Evolutionary conservation across 2,797 vertebrate species (phyloP).

Genomic region (Chlorospingus flavigularis): DNA sequence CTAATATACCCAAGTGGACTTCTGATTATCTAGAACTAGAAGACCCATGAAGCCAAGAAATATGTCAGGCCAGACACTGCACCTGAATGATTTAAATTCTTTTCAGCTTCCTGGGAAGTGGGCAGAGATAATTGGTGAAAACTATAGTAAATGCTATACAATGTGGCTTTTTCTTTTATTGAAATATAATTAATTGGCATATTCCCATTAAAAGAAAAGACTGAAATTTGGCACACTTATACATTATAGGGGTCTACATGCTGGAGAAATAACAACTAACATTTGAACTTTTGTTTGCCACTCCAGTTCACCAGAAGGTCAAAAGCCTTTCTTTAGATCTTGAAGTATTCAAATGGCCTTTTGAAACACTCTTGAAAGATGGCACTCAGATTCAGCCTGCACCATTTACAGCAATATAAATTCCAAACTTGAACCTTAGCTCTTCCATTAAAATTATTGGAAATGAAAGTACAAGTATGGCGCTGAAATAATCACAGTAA

Average conservation of each 20-base stretch:
- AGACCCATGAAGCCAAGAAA: neutral
- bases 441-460: conserved; percentile 3
- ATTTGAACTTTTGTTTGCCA: neutral
- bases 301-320: conserved; percentile 13
- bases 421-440: neutral
- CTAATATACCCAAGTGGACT: neutral
- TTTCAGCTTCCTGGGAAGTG: neutral
- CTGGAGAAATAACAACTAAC: neutral
- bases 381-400: neutral
- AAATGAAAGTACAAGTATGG: neutral
- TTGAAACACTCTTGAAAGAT: neutral
- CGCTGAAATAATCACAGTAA: neutral
- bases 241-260: neutral
- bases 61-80: neutral
- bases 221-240: neutral
- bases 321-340: conserved; percentile 1
- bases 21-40: neutral
- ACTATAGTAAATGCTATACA: neutral
- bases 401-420: neutral
- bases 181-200: neutral
- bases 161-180: neutral
- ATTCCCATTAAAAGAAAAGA: neutral
- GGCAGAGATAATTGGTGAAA: neutral
- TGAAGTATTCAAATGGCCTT: neutral
- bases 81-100: neutral